A percentile compares a stretch with the other conserved stretches of the same genome.
Evolutionary conservation across 2,113 vertebrate species (phyloP).

Genomic region (Salminus brasiliensis): DNA sequence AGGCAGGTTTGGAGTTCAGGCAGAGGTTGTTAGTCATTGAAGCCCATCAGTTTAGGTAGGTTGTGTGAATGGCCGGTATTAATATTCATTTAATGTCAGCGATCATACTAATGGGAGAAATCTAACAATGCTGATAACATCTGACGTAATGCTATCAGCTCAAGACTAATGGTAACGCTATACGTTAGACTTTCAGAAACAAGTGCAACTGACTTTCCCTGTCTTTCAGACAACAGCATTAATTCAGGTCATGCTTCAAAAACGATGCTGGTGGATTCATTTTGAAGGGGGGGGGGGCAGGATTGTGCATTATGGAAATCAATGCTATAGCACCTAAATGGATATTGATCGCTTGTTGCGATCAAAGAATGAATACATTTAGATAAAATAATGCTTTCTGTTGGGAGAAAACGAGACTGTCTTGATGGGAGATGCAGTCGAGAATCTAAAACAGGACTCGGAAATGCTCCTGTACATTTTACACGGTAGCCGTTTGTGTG

Average conservation of each 20-base stretch:
- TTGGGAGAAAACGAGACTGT: constrained; percentile 1
- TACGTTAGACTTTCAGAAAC: neutral
- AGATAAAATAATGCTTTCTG: constrained; percentile 48
- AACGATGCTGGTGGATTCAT: constrained; percentile 47
- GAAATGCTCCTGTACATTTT: neutral
- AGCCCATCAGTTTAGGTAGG: neutral
- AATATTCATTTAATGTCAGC: neutral
- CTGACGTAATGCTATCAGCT: neutral
- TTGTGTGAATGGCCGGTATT: neutral
- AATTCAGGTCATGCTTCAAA: constrained; percentile 48
- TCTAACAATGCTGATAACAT: neutral
- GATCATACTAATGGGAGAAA: neutral
- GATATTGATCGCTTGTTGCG: constrained; percentile 51
- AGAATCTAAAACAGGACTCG: constrained; percentile 25
- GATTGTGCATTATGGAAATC: constrained; percentile 46
- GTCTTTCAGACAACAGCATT: constrained; percentile 21
- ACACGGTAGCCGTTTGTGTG: too few relatives aligned
- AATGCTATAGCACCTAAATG: constrained; percentile 50
- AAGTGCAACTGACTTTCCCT: constrained; percentile 4
- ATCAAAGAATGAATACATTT: constrained; percentile 56
- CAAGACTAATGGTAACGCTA: neutral
- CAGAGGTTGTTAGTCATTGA: neutral
- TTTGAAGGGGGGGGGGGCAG: constrained; percentile 24
- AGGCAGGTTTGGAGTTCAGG: too few relatives aligned
- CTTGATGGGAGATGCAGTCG: neutral